Percentiles rank a stretch among this genome's conserved stretches.
These are phyloP conservation scores for Rotaria socialis DNA, from an alignment of 2,888 invertebrate genomes.

Conservation along the genomic window DNA sequence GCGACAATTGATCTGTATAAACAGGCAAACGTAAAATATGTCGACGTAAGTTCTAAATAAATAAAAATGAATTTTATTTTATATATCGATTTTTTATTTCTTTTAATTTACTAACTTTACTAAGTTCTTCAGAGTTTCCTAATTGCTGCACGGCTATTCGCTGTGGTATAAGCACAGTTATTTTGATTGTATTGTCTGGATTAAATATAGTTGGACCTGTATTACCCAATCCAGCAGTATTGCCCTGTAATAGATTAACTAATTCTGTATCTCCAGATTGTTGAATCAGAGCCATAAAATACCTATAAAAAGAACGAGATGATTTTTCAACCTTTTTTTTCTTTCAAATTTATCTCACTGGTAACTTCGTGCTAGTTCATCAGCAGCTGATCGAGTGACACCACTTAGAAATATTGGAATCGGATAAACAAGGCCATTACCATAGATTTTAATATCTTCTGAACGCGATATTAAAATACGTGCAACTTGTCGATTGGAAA, in stretches of 20 bases:
- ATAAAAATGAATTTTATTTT: neutral
- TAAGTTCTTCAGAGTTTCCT: neutral
- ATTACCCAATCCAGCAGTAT: constrained; percentile 2
- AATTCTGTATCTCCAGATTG: constrained; percentile 26
- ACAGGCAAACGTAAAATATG: constrained; percentile 12
- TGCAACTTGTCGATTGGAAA: neutral
- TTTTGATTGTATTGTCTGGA: neutral
- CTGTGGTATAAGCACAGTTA: constrained; percentile 2
- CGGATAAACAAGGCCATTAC: constrained; percentile 13
- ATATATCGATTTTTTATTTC: neutral
- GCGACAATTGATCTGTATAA: neutral
- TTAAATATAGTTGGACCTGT: neutral
- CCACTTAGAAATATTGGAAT: neutral
- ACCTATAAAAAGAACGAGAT: neutral
- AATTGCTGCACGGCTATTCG: neutral
- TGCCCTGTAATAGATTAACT: neutral
- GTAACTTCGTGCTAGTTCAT: constrained; percentile 24
- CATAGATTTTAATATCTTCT: constrained; percentile 26
- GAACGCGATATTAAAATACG: neutral
- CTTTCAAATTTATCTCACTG: neutral
- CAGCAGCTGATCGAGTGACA: constrained; percentile 7
- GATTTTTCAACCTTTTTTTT: neutral
- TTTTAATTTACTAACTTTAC: neutral
- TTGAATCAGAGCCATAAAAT: constrained; percentile 14
- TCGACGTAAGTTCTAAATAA: constrained; percentile 16